Percentiles rank a stretch among this genome's conserved stretches.
These are phyloP conservation scores for Nipponacmea schrenckii DNA, from an alignment of 2,888 invertebrate species.

Conservation along the genomic window DNA sequence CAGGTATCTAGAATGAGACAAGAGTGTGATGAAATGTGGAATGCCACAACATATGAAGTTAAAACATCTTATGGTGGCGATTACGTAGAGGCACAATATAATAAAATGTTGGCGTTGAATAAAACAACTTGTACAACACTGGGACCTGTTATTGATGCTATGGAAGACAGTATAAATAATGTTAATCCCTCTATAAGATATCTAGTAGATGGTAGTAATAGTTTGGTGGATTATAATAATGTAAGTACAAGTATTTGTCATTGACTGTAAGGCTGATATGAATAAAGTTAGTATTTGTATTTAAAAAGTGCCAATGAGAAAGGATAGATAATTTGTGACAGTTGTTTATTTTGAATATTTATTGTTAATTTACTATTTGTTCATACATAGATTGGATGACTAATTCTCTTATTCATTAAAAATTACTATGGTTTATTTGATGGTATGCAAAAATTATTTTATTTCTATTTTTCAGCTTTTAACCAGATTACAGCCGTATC, in stretches of 20 bases:
- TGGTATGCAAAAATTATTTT: background rate
- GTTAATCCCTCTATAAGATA: conserved; percentile 40
- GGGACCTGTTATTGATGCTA: conserved; percentile 43
- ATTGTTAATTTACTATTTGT: too few relatives aligned
- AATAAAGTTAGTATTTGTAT: too few relatives aligned
- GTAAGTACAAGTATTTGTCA: conserved; percentile 36
- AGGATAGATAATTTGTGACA: too few relatives aligned
- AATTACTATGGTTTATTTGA: too few relatives aligned
- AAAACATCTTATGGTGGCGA: conserved; percentile 42
- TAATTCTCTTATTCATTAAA: too few relatives aligned
- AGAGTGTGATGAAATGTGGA: conserved; percentile 42
- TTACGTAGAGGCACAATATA: conserved; percentile 18
- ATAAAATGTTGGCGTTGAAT: background rate
- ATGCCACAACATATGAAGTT: conserved; percentile 40
- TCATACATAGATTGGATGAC: too few relatives aligned
- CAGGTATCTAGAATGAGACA: conserved; percentile 38
- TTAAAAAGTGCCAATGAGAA: too few relatives aligned
- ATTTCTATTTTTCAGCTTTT: conserved; percentile 30
- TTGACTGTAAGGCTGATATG: background rate
- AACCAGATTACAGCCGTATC: conserved; percentile 29
- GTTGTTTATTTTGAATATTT: too few relatives aligned
- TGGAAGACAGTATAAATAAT: conserved; percentile 44
- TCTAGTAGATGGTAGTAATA: conserved; percentile 47
- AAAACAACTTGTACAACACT: conserved; percentile 24
- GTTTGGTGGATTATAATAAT: conserved; percentile 43